phyloP scores from a whole-genome alignment of 2,797 vertebrate species.

The Gallinago solitaria region DNA sequence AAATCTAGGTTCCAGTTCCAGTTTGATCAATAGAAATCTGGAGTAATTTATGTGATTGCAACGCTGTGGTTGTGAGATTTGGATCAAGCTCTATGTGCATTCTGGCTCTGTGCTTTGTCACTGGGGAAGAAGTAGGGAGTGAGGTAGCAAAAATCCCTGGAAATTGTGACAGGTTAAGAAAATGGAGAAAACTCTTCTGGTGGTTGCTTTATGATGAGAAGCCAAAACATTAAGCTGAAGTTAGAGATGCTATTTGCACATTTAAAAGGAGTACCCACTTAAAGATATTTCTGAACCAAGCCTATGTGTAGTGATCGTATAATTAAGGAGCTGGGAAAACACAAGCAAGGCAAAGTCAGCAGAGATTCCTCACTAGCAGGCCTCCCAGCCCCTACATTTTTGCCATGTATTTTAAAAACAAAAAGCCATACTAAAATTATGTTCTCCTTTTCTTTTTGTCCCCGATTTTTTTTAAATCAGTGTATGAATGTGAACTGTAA shows the following conservation, averaged over 20 bases:
- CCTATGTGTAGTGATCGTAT: neutral
- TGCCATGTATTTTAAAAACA: neutral
- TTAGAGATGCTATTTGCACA: neutral
- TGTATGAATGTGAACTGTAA: neutral
- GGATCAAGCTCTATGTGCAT: neutral
- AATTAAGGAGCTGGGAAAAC: constrained; percentile 9
- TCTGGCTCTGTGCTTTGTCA: neutral
- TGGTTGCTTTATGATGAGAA: neutral
- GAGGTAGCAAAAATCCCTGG: neutral
- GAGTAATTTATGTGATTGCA: neutral
- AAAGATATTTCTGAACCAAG: constrained; percentile 17
- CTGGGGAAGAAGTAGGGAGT: neutral
- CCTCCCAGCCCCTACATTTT: neutral
- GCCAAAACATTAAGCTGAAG: neutral
- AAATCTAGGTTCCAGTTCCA: neutral
- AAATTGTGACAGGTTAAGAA: neutral
- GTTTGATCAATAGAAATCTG: neutral
- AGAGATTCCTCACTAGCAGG: constrained; percentile 1
- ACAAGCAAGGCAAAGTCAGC: constrained; percentile 6
- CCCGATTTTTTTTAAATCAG: neutral
- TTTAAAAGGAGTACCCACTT: constrained; percentile 1
- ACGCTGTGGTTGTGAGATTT: neutral
- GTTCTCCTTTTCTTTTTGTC: neutral
- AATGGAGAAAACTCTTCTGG: neutral
- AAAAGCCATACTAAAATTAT: neutral